Evolutionary conservation across 2,888 invertebrate species (phyloP).

Genomic region (Patella pellucida): DNA sequence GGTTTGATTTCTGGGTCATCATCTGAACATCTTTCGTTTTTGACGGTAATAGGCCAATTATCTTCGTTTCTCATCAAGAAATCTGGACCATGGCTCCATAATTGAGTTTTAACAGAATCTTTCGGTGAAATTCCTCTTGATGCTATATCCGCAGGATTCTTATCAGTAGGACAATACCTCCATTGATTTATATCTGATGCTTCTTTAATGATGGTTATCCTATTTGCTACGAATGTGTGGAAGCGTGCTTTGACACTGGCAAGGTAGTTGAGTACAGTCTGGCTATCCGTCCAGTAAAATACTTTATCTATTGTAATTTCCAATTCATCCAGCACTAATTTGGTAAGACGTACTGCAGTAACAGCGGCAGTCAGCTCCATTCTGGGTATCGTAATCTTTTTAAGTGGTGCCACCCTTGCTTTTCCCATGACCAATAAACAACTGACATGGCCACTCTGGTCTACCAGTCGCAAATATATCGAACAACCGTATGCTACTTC

Average conservation of each 20-base stretch:
- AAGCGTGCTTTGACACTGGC: too few relatives aligned
- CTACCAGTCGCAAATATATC: constrained; percentile 1
- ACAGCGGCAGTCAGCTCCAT: too few relatives aligned
- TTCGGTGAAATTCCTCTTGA: background rate
- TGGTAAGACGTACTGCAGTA: background rate
- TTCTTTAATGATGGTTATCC: too few relatives aligned
- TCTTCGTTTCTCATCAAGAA: background rate
- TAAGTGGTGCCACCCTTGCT: constrained; percentile 28
- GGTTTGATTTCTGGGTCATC: constrained; percentile 7
- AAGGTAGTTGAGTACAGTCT: too few relatives aligned
- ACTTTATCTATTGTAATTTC: too few relatives aligned
- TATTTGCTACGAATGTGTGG: too few relatives aligned
- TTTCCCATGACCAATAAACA: constrained; percentile 29
- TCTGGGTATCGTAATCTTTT: constrained; percentile 27
- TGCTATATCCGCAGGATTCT: background rate
- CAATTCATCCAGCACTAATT: too few relatives aligned
- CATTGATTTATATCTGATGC: background rate
- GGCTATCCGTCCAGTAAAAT: too few relatives aligned
- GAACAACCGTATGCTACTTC: constrained; percentile 10
- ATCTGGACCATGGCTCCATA: background rate
- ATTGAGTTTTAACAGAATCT: background rate
- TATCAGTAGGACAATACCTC: background rate
- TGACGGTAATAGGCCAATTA: background rate
- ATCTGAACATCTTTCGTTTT: background rate
- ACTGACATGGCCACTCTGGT: constrained; percentile 12